Evolutionary conservation across 2,888 invertebrate species (phyloP).

Genomic region (Brachylomia viminalis): DNA sequence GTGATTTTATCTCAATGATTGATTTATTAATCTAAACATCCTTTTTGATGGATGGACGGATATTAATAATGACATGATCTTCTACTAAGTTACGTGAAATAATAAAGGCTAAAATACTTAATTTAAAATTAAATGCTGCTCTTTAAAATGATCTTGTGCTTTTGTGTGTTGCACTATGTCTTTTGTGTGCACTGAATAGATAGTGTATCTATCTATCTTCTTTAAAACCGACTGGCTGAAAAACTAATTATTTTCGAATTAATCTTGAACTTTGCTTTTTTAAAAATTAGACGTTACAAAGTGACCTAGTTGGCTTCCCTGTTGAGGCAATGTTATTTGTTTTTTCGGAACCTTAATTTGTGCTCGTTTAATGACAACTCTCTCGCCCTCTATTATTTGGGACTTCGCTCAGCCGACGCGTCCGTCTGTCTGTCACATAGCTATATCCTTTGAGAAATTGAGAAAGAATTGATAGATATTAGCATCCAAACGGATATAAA

Average conservation of each 20-base stretch:
- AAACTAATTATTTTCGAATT: not conserved
- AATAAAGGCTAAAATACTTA: not conserved
- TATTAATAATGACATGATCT: conserved; percentile 18
- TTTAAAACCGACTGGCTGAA: not conserved
- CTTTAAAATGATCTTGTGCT: not conserved
- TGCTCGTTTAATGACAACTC: not conserved
- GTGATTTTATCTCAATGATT: conserved; percentile 26
- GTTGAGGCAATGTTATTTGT: not conserved
- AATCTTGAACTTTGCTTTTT: not conserved
- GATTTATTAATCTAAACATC: conserved; percentile 24
- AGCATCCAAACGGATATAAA: not conserved
- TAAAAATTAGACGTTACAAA: no score
- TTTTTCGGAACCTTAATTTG: not conserved
- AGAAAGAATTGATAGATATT: not conserved
- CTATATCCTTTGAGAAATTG: not conserved
- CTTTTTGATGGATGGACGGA: conserved; percentile 19
- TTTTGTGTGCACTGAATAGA: no score
- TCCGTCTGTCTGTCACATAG: not conserved
- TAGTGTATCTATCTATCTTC: no score
- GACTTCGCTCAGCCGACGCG: not conserved
- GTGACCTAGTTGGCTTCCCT: no score
- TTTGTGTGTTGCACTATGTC: no score
- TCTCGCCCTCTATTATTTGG: not conserved
- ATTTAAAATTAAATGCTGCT: not conserved
- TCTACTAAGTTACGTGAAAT: conserved; percentile 9